phyloP scores from a whole-genome alignment of 1,140 invertebrate species.

The Aphelinus atriplicis region DNA sequence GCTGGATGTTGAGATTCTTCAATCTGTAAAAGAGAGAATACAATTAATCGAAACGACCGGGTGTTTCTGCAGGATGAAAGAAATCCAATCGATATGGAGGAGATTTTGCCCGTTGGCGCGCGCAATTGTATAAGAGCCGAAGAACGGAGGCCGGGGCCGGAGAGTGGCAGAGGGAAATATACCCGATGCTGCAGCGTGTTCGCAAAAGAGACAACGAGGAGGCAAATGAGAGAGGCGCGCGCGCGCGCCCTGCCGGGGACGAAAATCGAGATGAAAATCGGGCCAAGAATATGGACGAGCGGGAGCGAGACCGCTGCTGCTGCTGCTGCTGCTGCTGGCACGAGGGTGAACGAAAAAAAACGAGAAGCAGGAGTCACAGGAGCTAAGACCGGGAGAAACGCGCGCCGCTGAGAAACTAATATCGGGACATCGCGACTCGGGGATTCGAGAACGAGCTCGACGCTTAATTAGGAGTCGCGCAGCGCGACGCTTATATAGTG shows the following conservation, averaged over 20 bases:
- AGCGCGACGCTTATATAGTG: no score
- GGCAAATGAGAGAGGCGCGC: not conserved
- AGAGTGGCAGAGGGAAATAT: not conserved
- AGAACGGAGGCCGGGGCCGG: not conserved
- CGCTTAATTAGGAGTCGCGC: conserved; percentile 64
- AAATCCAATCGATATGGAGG: no score
- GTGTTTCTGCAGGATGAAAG: no score
- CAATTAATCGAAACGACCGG: no score
- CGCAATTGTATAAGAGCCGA: not conserved
- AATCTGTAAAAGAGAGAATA: no score
- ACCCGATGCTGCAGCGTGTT: no score
- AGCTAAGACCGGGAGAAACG: conserved; percentile 25
- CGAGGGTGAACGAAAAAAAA: conserved; percentile 39
- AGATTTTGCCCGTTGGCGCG: no score
- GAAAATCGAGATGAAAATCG: conserved; percentile 39
- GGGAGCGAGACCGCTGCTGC: conserved; percentile 5
- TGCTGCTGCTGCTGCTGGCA: no score
- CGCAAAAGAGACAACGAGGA: conserved; percentile 1
- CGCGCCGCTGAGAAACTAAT: conserved; percentile 56
- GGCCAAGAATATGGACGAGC: conserved; percentile 38
- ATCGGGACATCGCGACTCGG: conserved; percentile 64
- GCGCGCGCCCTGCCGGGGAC: not conserved
- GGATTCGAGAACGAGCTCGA: conserved; percentile 60
- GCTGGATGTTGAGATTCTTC: no score
- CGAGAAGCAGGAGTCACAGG: conserved; percentile 43